phyloP scores from a whole-genome alignment of 1,140 invertebrate genomes.

The silkworm (Bombyx mori) region ASM3026992v2 NC_085115.1:10839501-10840000 shows the following conservation, averaged over 20 bases:
- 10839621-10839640: no score
- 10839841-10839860: slow-evolving; percentile 17
- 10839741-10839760: slow-evolving; percentile 14
- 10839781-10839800: slow-evolving; percentile 14
- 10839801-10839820: slow-evolving; percentile 10
- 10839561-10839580: no score
- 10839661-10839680: slow-evolving; percentile 3
- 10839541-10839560: slow-evolving; percentile 10
- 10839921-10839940: slow-evolving; percentile 6
- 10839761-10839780: slow-evolving; percentile 16
- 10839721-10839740: slow-evolving; percentile 6
- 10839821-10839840: slow-evolving; percentile 5
- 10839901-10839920: no score
- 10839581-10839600: no score
- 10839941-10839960: slow-evolving; percentile 4
- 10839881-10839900: background rate
- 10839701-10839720: slow-evolving; percentile 23
- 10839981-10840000: no score
- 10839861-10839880: slow-evolving; percentile 9
- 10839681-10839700: slow-evolving; percentile 3
- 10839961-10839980: slow-evolving; percentile 2
- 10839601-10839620: no score
- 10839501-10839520: slow-evolving; percentile 22
- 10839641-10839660: slow-evolving; percentile 7
- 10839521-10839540: slow-evolving; percentile 9